phyloP scores from a whole-genome alignment of 2,113 vertebrate species.

The Chelonoidis abingdonii region DNA sequence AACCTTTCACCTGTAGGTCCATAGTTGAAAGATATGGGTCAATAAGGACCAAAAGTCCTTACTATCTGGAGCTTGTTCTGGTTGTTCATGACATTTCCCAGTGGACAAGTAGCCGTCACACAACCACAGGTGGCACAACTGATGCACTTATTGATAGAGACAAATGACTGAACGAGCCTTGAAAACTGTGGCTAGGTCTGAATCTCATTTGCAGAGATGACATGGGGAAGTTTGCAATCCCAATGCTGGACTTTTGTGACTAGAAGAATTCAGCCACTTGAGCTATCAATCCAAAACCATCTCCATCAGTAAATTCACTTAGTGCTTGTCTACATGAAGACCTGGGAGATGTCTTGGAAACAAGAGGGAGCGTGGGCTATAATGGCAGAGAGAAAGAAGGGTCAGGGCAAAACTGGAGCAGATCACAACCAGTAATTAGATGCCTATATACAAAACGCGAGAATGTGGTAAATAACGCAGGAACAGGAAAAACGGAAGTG shows the following conservation, averaged over 20 bases:
- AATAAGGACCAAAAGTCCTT: not conserved
- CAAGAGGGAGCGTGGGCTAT: too few species aligned
- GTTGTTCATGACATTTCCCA: not conserved
- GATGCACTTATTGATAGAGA: not conserved
- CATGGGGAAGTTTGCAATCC: not conserved
- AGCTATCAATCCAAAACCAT: not conserved
- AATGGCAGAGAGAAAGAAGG: too few species aligned
- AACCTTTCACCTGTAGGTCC: not conserved
- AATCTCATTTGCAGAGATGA: not conserved
- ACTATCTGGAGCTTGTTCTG: not conserved
- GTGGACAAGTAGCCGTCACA: not conserved
- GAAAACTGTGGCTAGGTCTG: too few species aligned
- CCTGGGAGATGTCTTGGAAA: too few species aligned
- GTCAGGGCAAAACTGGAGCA: too few species aligned
- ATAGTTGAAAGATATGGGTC: not conserved
- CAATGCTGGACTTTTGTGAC: not conserved
- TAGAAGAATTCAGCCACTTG: not conserved
- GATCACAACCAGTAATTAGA: too few species aligned
- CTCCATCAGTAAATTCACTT: not conserved
- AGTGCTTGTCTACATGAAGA: too few species aligned
- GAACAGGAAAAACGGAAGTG: too few species aligned
- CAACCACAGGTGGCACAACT: not conserved
- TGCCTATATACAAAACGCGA: too few species aligned
- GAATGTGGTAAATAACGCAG: too few species aligned
- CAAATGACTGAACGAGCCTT: not conserved